Conservation (phyloP, 1,140 invertebrate genomes). For the Cotesia typhae region DNA sequence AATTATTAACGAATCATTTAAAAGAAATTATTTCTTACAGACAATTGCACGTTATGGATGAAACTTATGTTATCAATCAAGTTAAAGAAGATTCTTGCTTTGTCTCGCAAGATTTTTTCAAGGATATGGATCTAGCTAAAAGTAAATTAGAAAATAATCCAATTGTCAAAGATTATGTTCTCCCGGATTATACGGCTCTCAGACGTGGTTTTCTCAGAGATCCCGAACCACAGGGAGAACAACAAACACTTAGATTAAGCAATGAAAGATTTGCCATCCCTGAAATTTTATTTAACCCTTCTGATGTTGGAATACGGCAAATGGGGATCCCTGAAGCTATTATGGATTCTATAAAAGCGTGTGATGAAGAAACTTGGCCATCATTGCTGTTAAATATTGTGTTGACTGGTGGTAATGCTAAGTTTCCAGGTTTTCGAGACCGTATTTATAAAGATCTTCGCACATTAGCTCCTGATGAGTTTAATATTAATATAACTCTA, state of each 20-base stretch:
- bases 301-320: constrained; percentile 92
- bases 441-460: constrained; percentile 84
- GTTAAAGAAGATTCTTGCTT: constrained; percentile 98
- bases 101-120: constrained; percentile 87
- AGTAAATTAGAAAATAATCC: constrained; percentile 71
- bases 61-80: constrained; percentile 98
- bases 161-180: constrained; percentile 89
- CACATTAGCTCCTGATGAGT: constrained; percentile 78
- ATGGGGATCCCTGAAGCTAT: constrained; percentile 95
- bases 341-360: constrained; percentile 75
- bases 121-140: constrained; percentile 83
- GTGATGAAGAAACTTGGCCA: constrained; percentile 81
- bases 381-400: constrained; percentile 89
- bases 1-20: constrained; percentile 96
- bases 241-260: constrained; percentile 86
- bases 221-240: constrained; percentile 72
- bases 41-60: constrained; percentile 98
- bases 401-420: constrained; percentile 88
- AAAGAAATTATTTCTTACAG: constrained; percentile 98
- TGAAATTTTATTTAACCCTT: constrained; percentile 94
- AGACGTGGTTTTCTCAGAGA: constrained; percentile 80
- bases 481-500: constrained; percentile 76
- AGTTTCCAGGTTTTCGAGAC: constrained; percentile 86
- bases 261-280: constrained; percentile 94
- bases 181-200: constrained; percentile 93